Base-by-base conservation (phyloP, 1,140 invertebrate species). In the Ctenoplectra terminalis region DNA sequence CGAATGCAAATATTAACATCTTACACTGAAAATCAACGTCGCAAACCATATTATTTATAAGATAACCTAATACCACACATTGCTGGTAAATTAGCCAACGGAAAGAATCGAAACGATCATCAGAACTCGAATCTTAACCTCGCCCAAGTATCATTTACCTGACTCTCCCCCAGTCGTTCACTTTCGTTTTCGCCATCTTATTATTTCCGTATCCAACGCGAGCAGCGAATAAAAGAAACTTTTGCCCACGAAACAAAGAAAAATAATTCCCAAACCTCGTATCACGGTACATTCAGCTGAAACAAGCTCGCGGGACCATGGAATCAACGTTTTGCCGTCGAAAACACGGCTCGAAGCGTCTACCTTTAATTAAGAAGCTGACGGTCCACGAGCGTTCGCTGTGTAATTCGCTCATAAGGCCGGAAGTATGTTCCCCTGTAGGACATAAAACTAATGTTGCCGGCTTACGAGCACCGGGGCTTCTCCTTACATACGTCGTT, bases 341-440 rank as follows among this genome's bases (percentile, higher is more conserved):
- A 23, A 31, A 61, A 72, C 67, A 48, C 17, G 54, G n/a, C 6
- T 40, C 20, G 17, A 8, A 37, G 4, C 17, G 9, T 48, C n/a
- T 9, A 8, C 3, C 15, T 46, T 72, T 79, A 79, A 79, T 58
- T 61, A 79, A 72, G 56, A 61, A 72, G 26, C n/a, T 50, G 34
- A 29, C n/a, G 46, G 13, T 6, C 9, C 31, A 7, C 43, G 40
- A 26, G 64, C 29, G 11, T 46, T 46, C 37, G 23, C 23, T 6
- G 13, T 23, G 37, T 61, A 74, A 66, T 72, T 79, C 70, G 34
- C 69, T 71, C 56, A 43, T 60, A 50, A 43, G 56, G 23, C 54
- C n/a, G 37, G 69, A 54, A 79, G 77, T 79, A 79, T 79, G 58
- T 60, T 79, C 52, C 50, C 58, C 48, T 79, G 77, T 79, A 72